These are phyloP conservation scores for Pharmacophagus antenor DNA, from an alignment of 2,888 invertebrate genomes.

Conservation along the genomic window DNA sequence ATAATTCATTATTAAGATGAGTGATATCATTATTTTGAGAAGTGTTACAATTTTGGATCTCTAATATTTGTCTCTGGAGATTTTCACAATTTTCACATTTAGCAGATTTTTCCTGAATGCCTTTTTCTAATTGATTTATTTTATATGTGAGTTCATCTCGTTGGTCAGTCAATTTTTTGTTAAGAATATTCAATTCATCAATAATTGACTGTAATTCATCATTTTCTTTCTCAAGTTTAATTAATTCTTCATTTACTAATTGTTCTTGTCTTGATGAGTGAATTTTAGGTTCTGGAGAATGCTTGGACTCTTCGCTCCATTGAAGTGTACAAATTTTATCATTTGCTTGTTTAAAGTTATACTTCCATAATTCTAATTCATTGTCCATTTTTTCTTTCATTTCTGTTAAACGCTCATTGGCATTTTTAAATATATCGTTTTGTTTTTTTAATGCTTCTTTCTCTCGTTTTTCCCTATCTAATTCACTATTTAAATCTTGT, in stretches of 20 bases:
- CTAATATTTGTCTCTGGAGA: constrained; percentile 48
- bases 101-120: constrained; percentile 44
- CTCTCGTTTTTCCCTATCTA: constrained; percentile 83
- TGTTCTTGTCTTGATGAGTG: constrained; percentile 25
- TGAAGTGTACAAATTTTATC: constrained; percentile 81
- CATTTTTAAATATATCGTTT: constrained; percentile 86
- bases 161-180: constrained; percentile 51
- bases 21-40: constrained; percentile 41
- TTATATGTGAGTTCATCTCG: constrained; percentile 51
- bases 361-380: constrained; percentile 87
- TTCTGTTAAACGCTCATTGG: constrained; percentile 89
- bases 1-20: constrained; percentile 30
- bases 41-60: constrained; percentile 43
- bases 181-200: constrained; percentile 51
- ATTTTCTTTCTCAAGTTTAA: constrained; percentile 71
- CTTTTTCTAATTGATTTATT: constrained; percentile 54
- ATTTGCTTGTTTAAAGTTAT: constrained; percentile 85
- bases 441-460: constrained; percentile 85
- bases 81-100: constrained; percentile 46
- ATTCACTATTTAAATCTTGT: constrained; percentile 79
- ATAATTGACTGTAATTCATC: constrained; percentile 63
- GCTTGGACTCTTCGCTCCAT: constrained; percentile 55
- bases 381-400: constrained; percentile 90
- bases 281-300: constrained; percentile 42
- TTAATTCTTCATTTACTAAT: constrained; percentile 54